phyloP scores from a whole-genome alignment of 2,797 vertebrate species.

The Saxicola maurus region DNA sequence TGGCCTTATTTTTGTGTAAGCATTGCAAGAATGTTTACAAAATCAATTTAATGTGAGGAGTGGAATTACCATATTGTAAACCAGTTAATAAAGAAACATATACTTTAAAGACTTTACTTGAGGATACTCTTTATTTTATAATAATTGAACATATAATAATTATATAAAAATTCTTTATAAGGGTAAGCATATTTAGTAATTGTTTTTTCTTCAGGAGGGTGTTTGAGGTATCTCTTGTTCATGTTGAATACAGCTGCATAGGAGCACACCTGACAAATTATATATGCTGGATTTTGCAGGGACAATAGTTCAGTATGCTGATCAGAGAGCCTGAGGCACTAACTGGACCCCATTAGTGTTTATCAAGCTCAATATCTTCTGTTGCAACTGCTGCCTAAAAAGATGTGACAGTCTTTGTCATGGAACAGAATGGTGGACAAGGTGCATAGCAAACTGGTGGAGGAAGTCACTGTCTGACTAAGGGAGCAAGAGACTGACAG shows the following conservation, averaged over 20 bases:
- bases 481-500: not conserved
- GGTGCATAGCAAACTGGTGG: fast-evolving
- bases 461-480: not conserved
- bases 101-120: not conserved
- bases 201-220: not conserved
- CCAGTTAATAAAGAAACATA: not conserved
- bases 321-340: not conserved
- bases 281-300: not conserved
- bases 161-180: not conserved
- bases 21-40: not conserved
- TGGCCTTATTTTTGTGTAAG: not conserved
- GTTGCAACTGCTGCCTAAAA: not conserved
- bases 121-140: not conserved
- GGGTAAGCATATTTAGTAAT: not conserved
- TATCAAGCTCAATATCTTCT: not conserved
- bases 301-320: not conserved
- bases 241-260: not conserved
- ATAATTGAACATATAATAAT: not conserved
- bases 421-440: not conserved
- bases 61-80: not conserved
- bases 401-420: not conserved
- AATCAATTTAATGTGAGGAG: not conserved
- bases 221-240: not conserved
- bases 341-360: not conserved
- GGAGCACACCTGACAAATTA: not conserved